Conservation (phyloP, 2,113 vertebrate genomes). For the Verasper variegatus region DNA sequence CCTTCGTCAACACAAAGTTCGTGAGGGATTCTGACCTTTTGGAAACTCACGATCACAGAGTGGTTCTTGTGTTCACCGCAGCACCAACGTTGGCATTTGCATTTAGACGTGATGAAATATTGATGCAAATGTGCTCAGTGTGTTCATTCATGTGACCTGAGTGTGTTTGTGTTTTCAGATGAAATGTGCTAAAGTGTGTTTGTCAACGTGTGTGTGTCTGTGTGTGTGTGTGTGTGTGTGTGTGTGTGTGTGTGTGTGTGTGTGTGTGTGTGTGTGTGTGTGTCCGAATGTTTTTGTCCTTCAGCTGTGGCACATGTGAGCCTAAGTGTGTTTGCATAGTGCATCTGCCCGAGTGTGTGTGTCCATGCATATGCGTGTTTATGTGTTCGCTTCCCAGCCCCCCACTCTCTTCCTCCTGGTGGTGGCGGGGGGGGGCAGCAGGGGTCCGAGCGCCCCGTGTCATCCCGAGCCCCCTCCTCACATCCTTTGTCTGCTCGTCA, state of each 20-base stretch:
- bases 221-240: no score
- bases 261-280: constrained; percentile 32
- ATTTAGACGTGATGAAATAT: constrained; percentile 56
- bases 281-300: constrained; percentile 47
- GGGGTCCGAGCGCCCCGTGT: constrained; percentile 63
- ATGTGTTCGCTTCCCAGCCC: constrained; percentile 53
- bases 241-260: constrained; percentile 16
- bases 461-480: constrained; percentile 60
- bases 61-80: neutral
- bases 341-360: constrained; percentile 58
- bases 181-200: constrained; percentile 1
- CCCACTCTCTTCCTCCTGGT: constrained; percentile 19
- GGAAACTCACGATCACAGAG: neutral
- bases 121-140: constrained; percentile 49
- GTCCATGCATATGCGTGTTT: constrained; percentile 19
- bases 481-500: constrained; percentile 79
- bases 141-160: constrained; percentile 33
- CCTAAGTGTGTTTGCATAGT: constrained; percentile 60
- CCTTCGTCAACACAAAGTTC: no score
- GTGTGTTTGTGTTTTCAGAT: constrained; percentile 23
- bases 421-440: neutral
- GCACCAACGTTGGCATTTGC: constrained; percentile 24
- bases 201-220: neutral
- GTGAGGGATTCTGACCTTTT: no score
- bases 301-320: constrained; percentile 52